Percentiles rank a stretch among this genome's conserved stretches.
Evolutionary conservation across 1,140 invertebrate genomes (phyloP).

Genomic region (Melitaea cinxia): DNA sequence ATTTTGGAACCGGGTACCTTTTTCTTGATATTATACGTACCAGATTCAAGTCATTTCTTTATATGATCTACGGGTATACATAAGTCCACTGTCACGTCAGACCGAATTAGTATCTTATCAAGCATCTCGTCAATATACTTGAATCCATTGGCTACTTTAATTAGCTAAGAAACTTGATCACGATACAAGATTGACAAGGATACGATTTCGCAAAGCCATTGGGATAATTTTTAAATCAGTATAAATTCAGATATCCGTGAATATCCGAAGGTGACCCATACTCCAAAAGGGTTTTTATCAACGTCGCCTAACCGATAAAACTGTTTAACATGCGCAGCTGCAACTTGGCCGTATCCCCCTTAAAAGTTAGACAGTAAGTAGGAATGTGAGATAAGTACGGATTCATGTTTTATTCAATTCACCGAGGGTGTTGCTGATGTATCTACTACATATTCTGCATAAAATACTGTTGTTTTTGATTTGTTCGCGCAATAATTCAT

Average conservation of each 20-base stretch:
- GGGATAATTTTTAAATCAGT: background rate
- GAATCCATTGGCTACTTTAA: too few species aligned
- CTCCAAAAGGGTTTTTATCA: slow-evolving; percentile 2
- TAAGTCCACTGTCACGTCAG: too few species aligned
- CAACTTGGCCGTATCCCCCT: slow-evolving; percentile 19
- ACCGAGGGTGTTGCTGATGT: slow-evolving; percentile 25
- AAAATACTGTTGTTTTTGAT: slow-evolving; percentile 36
- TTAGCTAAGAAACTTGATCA: too few species aligned
- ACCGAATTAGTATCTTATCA: too few species aligned
- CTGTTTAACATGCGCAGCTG: slow-evolving; percentile 23
- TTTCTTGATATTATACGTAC: too few species aligned
- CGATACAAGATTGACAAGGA: background rate
- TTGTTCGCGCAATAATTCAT: slow-evolving; percentile 33
- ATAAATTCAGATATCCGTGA: background rate
- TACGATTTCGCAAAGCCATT: background rate
- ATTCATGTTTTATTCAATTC: slow-evolving; percentile 39
- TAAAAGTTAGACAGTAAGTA: slow-evolving; percentile 27
- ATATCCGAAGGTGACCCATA: background rate
- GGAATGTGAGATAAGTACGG: slow-evolving; percentile 34
- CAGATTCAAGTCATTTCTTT: too few species aligned
- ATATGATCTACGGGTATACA: too few species aligned
- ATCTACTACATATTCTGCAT: slow-evolving; percentile 29
- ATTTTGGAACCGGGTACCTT: too few species aligned
- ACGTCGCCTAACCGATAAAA: slow-evolving; percentile 11
- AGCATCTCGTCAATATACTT: too few species aligned